phyloP scores from a whole-genome alignment of 30 jellyfish, hydroid and myxozoan genomes.

The Chrysaora quinquecirrha region DNA sequence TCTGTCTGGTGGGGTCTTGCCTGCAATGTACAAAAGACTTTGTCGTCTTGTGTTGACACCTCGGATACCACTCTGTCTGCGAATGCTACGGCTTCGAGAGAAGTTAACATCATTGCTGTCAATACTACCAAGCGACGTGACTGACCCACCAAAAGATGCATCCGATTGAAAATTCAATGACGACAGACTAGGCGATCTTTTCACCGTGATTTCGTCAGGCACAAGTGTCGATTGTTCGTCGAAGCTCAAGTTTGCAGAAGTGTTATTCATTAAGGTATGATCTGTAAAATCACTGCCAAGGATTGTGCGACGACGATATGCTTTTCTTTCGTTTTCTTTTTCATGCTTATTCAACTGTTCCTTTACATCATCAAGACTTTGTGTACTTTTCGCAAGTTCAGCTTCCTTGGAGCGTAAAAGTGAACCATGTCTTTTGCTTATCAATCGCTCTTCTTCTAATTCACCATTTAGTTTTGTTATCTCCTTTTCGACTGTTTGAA shows the following conservation, averaged over 20 bases:
- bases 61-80: slow-evolving; percentile 54
- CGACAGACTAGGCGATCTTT: slow-evolving; percentile 54
- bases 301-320: slow-evolving; percentile 35
- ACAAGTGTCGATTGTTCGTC: slow-evolving; percentile 68
- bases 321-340: not conserved
- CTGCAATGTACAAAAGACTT: slow-evolving; percentile 82
- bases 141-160: slow-evolving; percentile 52
- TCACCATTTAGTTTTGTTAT: not conserved
- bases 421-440: slow-evolving; percentile 32
- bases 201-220: slow-evolving; percentile 52
- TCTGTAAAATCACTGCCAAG: not conserved
- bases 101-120: slow-evolving; percentile 48
- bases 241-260: slow-evolving; percentile 17
- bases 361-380: slow-evolving; percentile 15
- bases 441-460: slow-evolving; percentile 25
- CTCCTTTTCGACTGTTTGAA: not conserved
- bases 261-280: not conserved
- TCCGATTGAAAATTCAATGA: slow-evolving; percentile 30
- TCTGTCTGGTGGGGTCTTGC: slow-evolving; percentile 88
- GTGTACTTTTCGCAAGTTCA: slow-evolving; percentile 38
- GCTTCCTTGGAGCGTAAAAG: slow-evolving; percentile 32
- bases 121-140: slow-evolving; percentile 52
- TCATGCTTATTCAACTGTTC: not conserved
- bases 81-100: slow-evolving; percentile 33
- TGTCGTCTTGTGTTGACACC: slow-evolving; percentile 46